Percentiles rank a stretch among this genome's conserved stretches.
These are phyloP conservation scores for Zaprionus ornatus DNA, from an alignment of 1,140 invertebrate genomes.

Conservation along the genomic window DNA sequence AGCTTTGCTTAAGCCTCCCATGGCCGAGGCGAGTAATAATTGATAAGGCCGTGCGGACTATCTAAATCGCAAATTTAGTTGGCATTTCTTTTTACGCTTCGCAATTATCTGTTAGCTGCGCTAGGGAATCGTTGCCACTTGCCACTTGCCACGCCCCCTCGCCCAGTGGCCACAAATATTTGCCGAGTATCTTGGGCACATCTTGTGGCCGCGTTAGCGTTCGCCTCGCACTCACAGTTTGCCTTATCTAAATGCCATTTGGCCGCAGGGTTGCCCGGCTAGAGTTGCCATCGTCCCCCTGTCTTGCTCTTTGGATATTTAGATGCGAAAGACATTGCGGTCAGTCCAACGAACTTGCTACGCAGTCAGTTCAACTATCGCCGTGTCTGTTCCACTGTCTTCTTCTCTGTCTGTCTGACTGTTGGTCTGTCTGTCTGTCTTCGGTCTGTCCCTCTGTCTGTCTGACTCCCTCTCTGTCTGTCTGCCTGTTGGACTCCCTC, in stretches of 20 bases:
- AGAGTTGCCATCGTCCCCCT: conserved; percentile 40
- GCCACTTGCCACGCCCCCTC: neutral
- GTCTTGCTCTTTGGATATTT: conserved; percentile 32
- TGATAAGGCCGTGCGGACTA: conserved; percentile 12
- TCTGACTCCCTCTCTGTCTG: neutral
- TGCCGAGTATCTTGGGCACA: conserved; percentile 25
- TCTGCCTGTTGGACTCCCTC: too few species aligned
- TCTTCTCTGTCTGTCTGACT: neutral
- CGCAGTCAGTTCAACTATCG: neutral
- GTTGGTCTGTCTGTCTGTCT: neutral
- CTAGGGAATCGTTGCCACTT: neutral
- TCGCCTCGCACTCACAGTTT: neutral
- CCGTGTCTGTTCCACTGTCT: neutral
- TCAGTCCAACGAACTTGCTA: conserved; percentile 20
- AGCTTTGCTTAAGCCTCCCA: neutral
- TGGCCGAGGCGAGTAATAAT: conserved; percentile 6
- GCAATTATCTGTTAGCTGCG: conserved; percentile 29
- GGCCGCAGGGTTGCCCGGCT: conserved; percentile 16
- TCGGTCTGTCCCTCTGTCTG: neutral
- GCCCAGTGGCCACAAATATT: conserved; percentile 44
- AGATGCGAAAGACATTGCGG: conserved; percentile 26
- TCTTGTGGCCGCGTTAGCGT: conserved; percentile 26
- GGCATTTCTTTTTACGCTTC: conserved; percentile 19
- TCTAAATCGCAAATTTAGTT: conserved; percentile 30
- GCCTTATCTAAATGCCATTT: conserved; percentile 77